A percentile compares a stretch with the other conserved stretches of the same genome.
Conservation (phyloP, 2,113 vertebrate genomes). For the Felis chaus region DNA sequence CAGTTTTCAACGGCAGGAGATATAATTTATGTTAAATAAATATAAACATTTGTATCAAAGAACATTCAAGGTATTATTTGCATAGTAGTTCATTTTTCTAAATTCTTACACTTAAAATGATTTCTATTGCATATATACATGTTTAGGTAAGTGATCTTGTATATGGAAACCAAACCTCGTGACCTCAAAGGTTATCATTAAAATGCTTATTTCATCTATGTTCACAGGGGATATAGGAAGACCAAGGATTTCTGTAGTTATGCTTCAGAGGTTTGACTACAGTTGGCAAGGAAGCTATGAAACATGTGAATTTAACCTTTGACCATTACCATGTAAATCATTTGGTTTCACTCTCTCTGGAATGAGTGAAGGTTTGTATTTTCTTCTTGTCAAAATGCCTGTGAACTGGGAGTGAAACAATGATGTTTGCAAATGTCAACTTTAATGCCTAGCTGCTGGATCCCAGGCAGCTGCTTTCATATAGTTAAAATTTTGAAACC, state of each 20-base stretch:
- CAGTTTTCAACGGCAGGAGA: not conserved
- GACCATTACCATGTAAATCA: constrained; percentile 74
- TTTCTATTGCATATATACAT: not conserved
- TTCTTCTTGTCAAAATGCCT: constrained; percentile 73
- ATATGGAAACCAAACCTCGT: not conserved
- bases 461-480: constrained; percentile 1
- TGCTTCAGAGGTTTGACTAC: constrained; percentile 69
- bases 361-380: constrained; percentile 75
- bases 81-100: not conserved
- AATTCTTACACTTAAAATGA: constrained; percentile 2
- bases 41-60: not conserved
- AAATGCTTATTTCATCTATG: not conserved
- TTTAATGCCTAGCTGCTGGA: not conserved
- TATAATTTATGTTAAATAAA: constrained; percentile 31
- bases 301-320: constrained; percentile 80
- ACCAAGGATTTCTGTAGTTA: constrained; percentile 66
- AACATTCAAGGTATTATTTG: not conserved
- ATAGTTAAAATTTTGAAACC: not conserved
- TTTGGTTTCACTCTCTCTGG: constrained; percentile 73
- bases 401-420: constrained; percentile 59
- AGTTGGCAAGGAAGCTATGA: constrained; percentile 72
- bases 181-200: not conserved
- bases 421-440: constrained; percentile 59
- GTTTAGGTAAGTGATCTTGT: not conserved
- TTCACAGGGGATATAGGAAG: constrained; percentile 5